phyloP scores from a whole-genome alignment of 2,113 vertebrate genomes.

The Archilochus colubris region DNA sequence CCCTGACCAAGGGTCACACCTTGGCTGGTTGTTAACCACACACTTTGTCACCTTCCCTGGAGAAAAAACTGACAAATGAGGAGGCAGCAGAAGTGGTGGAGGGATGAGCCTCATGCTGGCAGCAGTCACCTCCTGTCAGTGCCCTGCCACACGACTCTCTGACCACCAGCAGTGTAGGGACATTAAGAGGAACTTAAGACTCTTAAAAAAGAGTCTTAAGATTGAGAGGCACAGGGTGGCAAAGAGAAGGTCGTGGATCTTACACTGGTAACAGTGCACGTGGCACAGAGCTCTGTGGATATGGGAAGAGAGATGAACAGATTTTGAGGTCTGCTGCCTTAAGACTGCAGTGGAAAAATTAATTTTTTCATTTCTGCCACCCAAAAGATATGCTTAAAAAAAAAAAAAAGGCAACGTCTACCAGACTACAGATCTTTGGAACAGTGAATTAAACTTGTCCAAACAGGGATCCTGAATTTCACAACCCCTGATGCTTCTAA shows the following conservation, averaged over 20 bases:
- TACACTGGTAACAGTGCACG: accelerated
- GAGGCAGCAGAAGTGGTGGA: not conserved
- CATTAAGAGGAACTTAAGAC: no score
- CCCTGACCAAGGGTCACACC: accelerated
- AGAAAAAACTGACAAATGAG: accelerated
- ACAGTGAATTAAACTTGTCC: not conserved
- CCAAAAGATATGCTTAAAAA: not conserved
- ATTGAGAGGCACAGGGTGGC: not conserved
- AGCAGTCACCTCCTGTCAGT: accelerated
- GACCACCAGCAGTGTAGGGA: accelerated
- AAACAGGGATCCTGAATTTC: conserved; percentile 25
- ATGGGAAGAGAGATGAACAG: not conserved
- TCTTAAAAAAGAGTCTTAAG: no score
- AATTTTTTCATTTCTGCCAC: not conserved
- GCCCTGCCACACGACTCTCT: accelerated
- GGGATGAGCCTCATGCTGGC: accelerated
- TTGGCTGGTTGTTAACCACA: not conserved
- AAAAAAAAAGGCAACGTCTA: not conserved
- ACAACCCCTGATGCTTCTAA: conserved; percentile 19
- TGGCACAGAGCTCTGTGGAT: accelerated
- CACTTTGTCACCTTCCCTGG: no score
- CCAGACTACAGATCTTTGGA: not conserved
- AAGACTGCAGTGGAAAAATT: not conserved
- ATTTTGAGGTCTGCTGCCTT: not conserved
- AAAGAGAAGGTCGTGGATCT: not conserved